A percentile compares a stretch with the other conserved stretches of the same genome.
phyloP scores from a whole-genome alignment of 2,888 invertebrate genomes.

The Chrysodeixis includens region DNA sequence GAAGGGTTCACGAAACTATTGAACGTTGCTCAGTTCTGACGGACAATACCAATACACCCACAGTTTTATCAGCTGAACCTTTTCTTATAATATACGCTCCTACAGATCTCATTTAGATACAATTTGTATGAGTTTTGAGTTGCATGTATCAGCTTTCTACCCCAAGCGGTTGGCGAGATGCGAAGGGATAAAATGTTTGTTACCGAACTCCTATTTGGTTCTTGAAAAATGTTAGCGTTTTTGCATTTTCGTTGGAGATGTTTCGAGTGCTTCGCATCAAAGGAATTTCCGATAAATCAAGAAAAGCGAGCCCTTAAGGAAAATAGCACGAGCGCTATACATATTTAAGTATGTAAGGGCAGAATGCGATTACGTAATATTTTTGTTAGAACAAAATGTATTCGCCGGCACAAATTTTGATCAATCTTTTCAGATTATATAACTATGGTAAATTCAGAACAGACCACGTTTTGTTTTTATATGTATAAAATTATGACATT shows the following conservation, averaged over 20 bases:
- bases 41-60: conserved; percentile 59
- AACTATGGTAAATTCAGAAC: conserved; percentile 28
- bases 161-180: conserved; percentile 11
- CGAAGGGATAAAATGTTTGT: conserved; percentile 39
- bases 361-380: conserved; percentile 27
- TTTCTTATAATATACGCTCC: conserved; percentile 47
- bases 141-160: conserved; percentile 46
- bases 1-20: conserved; percentile 56
- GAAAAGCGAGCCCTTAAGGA: conserved; percentile 42
- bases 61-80: conserved; percentile 60
- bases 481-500: no score
- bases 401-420: conserved; percentile 25
- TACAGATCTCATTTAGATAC: conserved; percentile 52
- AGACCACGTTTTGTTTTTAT: conserved; percentile 29
- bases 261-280: conserved; percentile 37
- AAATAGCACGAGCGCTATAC: conserved; percentile 42
- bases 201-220: conserved; percentile 33
- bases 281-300: conserved; percentile 51
- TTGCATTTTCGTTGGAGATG: conserved; percentile 47
- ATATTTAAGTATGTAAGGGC: conserved; percentile 31
- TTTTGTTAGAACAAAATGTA: conserved; percentile 29
- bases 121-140: conserved; percentile 59
- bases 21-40: conserved; percentile 46
- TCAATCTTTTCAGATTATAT: conserved; percentile 48
- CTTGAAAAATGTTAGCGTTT: conserved; percentile 50